A percentile compares a stretch with the other conserved stretches of the same genome.
Evolutionary conservation across 2,797 vertebrate species (phyloP).

Genomic region (Zalophus californianus): DNA sequence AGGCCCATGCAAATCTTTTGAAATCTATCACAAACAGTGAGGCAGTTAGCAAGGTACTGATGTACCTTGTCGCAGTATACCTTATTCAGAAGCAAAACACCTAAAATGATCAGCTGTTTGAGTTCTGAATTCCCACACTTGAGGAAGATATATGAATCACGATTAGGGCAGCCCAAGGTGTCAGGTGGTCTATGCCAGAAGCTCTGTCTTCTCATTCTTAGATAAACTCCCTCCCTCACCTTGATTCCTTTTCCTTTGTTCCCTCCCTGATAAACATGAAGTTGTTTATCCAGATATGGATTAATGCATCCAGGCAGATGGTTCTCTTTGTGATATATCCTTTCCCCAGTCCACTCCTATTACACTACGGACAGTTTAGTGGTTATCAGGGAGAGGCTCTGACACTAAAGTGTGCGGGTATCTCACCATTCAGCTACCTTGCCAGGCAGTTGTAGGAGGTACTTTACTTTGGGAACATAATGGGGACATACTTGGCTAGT

Average conservation of each 20-base stretch:
- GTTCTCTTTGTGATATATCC: neutral
- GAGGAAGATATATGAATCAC: neutral
- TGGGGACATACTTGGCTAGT: neutral
- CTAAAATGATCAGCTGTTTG: neutral
- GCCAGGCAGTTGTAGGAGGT: neutral
- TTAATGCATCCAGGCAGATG: neutral
- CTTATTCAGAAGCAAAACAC: neutral
- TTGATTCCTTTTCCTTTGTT: constrained; percentile 10
- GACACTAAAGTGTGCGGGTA: neutral
- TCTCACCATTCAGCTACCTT: neutral
- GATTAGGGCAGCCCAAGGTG: neutral
- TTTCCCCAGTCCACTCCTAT: neutral
- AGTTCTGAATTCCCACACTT: neutral
- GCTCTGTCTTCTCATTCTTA: neutral
- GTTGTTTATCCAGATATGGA: neutral
- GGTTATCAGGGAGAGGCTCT: neutral
- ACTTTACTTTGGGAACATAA: constrained; percentile 25
- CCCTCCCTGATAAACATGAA: neutral
- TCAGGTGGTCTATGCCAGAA: neutral
- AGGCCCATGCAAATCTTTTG: neutral
- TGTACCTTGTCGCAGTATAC: neutral
- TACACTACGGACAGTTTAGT: neutral
- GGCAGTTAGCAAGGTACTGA: neutral
- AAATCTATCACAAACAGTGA: neutral
- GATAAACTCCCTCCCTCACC: neutral